A percentile compares a stretch with the other conserved stretches of the same genome.
Conservation (phyloP, 2,113 vertebrate genomes). For the Reinhardtius hippoglossoides region DNA sequence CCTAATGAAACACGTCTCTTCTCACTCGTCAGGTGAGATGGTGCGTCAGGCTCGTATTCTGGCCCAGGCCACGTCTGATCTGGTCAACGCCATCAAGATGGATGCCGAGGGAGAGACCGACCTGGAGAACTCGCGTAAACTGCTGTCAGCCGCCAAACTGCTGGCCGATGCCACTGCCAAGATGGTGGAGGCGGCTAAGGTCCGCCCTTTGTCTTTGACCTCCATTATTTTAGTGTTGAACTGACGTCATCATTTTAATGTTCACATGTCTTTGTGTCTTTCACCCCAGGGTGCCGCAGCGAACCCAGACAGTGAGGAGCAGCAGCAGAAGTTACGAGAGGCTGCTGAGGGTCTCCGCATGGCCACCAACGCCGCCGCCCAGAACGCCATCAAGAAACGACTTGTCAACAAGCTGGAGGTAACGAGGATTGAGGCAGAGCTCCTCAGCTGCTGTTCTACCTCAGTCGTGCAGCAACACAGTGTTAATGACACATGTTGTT, state of each 20-base stretch:
- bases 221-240: not conserved
- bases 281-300: slow-evolving; percentile 92
- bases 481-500: not conserved
- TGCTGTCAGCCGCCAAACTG: slow-evolving; percentile 95
- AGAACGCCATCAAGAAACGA: slow-evolving; percentile 98
- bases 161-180: slow-evolving; percentile 95
- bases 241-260: not conserved
- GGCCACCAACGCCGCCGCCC: slow-evolving; percentile 94
- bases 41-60: slow-evolving; percentile 96
- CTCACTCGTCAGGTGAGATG: slow-evolving; percentile 89
- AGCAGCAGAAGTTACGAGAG: slow-evolving; percentile 94
- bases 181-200: slow-evolving; percentile 99
- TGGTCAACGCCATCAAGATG: slow-evolving; percentile 97
- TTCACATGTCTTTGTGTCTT: not conserved
- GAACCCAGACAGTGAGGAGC: slow-evolving; percentile 96
- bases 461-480: no score
- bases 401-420: slow-evolving; percentile 97
- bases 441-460: no score
- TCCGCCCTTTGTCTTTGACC: slow-evolving; percentile 47
- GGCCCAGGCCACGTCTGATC: slow-evolving; percentile 95
- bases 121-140: slow-evolving; percentile 95
- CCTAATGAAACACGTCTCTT: no score
- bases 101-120: slow-evolving; percentile 95
- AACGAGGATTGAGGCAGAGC: not conserved
- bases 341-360: slow-evolving; percentile 95